These are phyloP conservation scores for Vanessa cardui DNA, from an alignment of 2,888 invertebrate species.

Conservation along the genomic window DNA sequence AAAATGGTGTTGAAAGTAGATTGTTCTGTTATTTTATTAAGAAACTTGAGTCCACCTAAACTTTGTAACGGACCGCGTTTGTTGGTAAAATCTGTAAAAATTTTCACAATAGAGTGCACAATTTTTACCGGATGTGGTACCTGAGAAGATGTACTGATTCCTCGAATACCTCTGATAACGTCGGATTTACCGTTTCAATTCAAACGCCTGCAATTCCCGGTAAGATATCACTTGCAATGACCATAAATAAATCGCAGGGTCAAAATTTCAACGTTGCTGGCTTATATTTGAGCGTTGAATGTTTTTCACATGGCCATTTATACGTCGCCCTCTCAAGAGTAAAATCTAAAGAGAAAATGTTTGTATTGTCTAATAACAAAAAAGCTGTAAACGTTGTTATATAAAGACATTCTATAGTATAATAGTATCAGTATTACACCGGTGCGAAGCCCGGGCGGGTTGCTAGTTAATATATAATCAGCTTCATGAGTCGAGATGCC, in stretches of 20 bases:
- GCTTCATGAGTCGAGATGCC: no score
- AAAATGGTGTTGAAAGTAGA: no score
- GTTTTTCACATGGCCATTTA: slow-evolving; percentile 31
- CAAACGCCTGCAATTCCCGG: slow-evolving; percentile 42
- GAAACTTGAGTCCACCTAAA: slow-evolving; percentile 43
- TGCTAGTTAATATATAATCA: no score
- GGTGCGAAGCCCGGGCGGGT: no score
- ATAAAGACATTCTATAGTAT: no score
- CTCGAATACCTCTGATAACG: slow-evolving; percentile 41
- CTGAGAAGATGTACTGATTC: slow-evolving; percentile 10
- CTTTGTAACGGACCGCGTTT: no score
- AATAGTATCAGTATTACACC: no score
- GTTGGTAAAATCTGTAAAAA: slow-evolving; percentile 42
- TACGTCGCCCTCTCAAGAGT: slow-evolving; percentile 11
- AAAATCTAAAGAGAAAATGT: no score
- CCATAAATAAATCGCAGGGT: slow-evolving; percentile 34
- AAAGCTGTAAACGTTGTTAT: no score
- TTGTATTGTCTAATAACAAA: no score
- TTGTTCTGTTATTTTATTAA: slow-evolving; percentile 40
- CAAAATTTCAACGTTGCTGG: slow-evolving; percentile 34
- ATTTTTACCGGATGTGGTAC: slow-evolving; percentile 29
- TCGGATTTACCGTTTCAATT: slow-evolving; percentile 44
- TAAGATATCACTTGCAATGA: slow-evolving; percentile 40
- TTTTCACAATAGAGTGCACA: slow-evolving; percentile 46
- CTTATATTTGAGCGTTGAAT: slow-evolving; percentile 35